Evolutionary conservation across 2,888 invertebrate genomes (phyloP).

Genomic region (Drosophila borborema): DNA sequence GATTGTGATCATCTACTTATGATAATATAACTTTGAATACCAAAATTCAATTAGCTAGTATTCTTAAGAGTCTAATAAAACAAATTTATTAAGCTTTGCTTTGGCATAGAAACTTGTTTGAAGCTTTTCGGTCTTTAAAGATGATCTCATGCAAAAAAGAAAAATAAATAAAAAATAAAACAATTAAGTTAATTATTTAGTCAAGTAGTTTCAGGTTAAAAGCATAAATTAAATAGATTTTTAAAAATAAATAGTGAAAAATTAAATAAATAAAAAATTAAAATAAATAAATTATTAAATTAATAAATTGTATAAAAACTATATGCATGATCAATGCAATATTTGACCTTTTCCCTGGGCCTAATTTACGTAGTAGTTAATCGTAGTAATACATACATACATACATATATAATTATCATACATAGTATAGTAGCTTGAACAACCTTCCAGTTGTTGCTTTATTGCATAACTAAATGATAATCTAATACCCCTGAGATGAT

Average conservation of each 20-base stretch:
- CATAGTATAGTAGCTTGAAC: not conserved
- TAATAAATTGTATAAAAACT: too few relatives aligned
- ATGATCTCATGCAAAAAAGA: conserved; percentile 50
- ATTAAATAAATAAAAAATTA: not conserved
- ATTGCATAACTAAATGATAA: conserved; percentile 52
- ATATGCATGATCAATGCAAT: conserved; percentile 12
- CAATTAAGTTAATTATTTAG: conserved; percentile 43
- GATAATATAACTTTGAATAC: not conserved
- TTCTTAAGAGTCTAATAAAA: not conserved
- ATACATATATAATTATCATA: not conserved
- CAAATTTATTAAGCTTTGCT: conserved; percentile 12
- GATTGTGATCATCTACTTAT: not conserved
- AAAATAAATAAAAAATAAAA: not conserved
- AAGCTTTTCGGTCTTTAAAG: conserved; percentile 15
- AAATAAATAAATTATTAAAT: not conserved
- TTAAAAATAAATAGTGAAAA: not conserved
- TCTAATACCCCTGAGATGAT: conserved; percentile 32
- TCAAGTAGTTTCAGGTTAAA: conserved; percentile 45
- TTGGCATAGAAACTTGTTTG: conserved; percentile 42
- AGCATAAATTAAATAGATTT: conserved; percentile 22
- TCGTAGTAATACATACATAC: conserved; percentile 17
- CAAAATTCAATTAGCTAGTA: not conserved
- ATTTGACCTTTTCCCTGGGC: conserved; percentile 45
- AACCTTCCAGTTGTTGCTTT: conserved; percentile 37
- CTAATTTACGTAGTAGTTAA: conserved; percentile 3